These are phyloP conservation scores for Formica aserva DNA, from an alignment of 2,888 invertebrate genomes.

Conservation along the genomic window DNA sequence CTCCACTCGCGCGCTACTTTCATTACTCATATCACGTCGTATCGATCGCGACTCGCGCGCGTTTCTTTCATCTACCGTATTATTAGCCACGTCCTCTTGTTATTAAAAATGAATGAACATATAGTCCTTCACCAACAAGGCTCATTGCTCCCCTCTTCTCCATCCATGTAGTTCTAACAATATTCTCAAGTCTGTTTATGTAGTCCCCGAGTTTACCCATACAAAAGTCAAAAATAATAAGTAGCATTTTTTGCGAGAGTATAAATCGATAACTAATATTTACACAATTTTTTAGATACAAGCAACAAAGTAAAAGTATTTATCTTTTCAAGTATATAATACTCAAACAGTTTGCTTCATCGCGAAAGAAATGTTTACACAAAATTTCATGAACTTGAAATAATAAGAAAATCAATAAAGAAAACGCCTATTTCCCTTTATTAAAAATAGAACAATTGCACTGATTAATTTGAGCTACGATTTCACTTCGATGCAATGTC, in stretches of 20 bases:
- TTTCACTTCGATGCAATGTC: not conserved
- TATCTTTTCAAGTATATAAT: not conserved
- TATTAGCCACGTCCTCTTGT: slow-evolving; percentile 26
- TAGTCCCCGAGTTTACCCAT: not conserved
- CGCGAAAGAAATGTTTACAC: not conserved
- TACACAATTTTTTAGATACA: not conserved
- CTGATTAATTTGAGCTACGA: not conserved
- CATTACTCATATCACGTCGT: slow-evolving; percentile 47
- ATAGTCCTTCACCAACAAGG: slow-evolving; percentile 14
- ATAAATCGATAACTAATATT: slow-evolving; percentile 3
- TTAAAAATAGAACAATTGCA: not conserved
- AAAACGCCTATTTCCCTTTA: not conserved
- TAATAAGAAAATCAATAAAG: not conserved
- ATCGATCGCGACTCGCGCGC: slow-evolving; percentile 28
- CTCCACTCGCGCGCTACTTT: not conserved
- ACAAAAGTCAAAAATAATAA: not conserved
- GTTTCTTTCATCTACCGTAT: slow-evolving; percentile 36
- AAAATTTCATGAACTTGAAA: not conserved
- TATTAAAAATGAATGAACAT: slow-evolving; percentile 44
- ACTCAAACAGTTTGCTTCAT: not conserved
- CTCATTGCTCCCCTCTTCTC: not conserved
- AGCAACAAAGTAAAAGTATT: not conserved
- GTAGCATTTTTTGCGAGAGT: not conserved
- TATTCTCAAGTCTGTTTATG: slow-evolving; percentile 8
- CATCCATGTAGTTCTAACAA: not conserved